These are phyloP conservation scores for Psix sp. DNA, from an alignment of 1,140 invertebrate genomes.

Conservation along the genomic window DNA sequence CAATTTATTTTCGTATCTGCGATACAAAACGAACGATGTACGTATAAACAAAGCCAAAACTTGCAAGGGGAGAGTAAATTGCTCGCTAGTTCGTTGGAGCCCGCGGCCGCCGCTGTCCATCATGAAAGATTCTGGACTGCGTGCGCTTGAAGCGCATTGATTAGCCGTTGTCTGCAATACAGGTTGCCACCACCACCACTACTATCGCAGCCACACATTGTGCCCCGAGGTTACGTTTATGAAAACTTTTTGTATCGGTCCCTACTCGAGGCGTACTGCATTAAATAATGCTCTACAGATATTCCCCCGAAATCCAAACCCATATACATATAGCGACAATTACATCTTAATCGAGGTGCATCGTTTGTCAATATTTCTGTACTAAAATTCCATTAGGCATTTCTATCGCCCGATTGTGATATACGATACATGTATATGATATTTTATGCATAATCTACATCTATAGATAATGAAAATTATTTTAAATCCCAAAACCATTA, in stretches of 20 bases:
- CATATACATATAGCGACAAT: constrained; percentile 35
- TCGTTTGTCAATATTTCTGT: constrained; percentile 17
- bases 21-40: constrained; percentile 57
- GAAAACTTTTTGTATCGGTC: constrained; percentile 72
- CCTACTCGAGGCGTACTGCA: constrained; percentile 56
- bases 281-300: constrained; percentile 65
- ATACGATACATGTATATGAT: too few relatives aligned
- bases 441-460: too few relatives aligned
- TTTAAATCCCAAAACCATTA: too few relatives aligned
- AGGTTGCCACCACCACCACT: constrained; percentile 39
- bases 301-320: constrained; percentile 54
- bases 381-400: constrained; percentile 36
- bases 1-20: constrained; percentile 71
- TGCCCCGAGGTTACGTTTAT: constrained; percentile 68
- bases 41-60: constrained; percentile 73
- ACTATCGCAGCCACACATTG: constrained; percentile 44
- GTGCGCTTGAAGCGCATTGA: constrained; percentile 76
- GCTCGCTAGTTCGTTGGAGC: constrained; percentile 71
- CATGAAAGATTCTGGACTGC: constrained; percentile 73
- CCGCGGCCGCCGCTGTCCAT: constrained; percentile 71
- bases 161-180: constrained; percentile 74
- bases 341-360: constrained; percentile 34
- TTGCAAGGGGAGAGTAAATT: constrained; percentile 74
- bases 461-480: too few relatives aligned
- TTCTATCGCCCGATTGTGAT: too few relatives aligned